Conservation (phyloP, 2,797 vertebrate genomes). For the Aselliscus stoliczkanus region DNA sequence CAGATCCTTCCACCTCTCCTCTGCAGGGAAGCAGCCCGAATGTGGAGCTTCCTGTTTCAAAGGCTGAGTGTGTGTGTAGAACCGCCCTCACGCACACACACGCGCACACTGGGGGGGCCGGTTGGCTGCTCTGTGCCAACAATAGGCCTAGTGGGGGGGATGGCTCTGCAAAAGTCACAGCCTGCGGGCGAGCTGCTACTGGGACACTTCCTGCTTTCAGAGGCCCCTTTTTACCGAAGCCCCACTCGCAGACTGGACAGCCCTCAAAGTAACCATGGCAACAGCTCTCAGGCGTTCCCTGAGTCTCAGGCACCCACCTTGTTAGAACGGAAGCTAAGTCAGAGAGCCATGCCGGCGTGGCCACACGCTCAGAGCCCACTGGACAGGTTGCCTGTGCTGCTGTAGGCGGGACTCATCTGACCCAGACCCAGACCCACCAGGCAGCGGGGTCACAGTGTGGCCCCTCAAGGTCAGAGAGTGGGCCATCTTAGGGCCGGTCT, state of each 20-base stretch:
- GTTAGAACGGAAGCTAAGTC: background rate
- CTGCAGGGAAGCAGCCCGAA: background rate
- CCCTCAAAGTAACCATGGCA: background rate
- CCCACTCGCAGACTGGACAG: background rate
- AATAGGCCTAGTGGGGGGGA: accelerated
- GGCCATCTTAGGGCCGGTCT: accelerated
- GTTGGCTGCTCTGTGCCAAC: background rate
- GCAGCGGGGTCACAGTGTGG: background rate
- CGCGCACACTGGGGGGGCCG: accelerated
- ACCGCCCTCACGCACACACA: no score
- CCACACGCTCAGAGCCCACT: background rate
- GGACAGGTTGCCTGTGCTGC: background rate
- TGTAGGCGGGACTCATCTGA: background rate
- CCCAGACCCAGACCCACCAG: accelerated
- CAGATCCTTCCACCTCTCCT: background rate
- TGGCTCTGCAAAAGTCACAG: background rate
- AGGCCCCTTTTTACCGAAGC: background rate
- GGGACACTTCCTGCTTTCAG: background rate
- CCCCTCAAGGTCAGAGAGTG: background rate
- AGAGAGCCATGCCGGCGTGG: background rate
- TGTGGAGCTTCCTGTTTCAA: accelerated
- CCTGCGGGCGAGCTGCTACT: accelerated
- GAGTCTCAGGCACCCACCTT: background rate
- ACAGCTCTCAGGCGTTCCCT: accelerated
- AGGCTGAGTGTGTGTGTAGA: accelerated